Percentiles rank a stretch among this genome's conserved stretches.
These are phyloP conservation scores for Cinara cedri DNA, from an alignment of 2,888 invertebrate genomes.

Conservation along the genomic window DNA sequence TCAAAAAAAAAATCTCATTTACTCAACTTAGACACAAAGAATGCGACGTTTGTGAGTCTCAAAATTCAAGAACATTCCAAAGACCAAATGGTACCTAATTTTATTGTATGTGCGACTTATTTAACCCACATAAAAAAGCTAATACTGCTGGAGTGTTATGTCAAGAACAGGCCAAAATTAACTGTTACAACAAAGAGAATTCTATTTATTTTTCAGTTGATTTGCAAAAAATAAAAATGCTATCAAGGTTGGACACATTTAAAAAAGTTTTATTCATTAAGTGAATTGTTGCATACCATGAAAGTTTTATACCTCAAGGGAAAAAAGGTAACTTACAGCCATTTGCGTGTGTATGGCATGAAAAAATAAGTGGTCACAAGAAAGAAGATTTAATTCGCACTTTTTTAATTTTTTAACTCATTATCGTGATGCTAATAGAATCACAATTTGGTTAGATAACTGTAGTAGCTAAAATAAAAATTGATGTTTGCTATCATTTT, in stretches of 20 bases:
- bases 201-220: not conserved
- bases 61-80: not conserved
- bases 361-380: not conserved
- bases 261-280: slow-evolving; percentile 2
- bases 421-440: not conserved
- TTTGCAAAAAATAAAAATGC: slow-evolving; percentile 1
- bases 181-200: not conserved
- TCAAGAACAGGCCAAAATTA: slow-evolving; percentile 6
- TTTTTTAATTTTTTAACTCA: not conserved
- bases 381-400: not conserved
- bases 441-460: not conserved
- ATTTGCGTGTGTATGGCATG: not conserved
- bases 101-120: too few relatives aligned
- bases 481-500: not conserved
- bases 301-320: not conserved
- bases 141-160: not conserved
- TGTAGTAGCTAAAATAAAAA: not conserved
- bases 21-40: not conserved
- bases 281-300: not conserved
- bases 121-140: too few relatives aligned
- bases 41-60: not conserved
- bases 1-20: not conserved
- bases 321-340: not conserved
- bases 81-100: too few relatives aligned
- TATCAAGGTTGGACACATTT: not conserved